Evolutionary conservation across 2,888 invertebrate species (phyloP).

Genomic region (Spisula solida): DNA sequence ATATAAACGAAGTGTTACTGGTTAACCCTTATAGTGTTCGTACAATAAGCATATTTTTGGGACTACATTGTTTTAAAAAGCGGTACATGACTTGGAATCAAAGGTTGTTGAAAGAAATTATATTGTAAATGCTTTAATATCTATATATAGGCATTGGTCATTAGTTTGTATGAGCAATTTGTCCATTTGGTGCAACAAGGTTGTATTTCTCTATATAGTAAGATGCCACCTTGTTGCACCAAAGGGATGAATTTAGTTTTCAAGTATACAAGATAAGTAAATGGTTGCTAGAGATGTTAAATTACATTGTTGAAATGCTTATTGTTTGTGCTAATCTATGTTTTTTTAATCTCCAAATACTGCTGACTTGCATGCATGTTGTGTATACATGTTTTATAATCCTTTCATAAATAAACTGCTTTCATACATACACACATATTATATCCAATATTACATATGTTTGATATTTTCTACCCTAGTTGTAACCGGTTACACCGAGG

Average conservation of each 20-base stretch:
- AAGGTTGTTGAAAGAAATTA: not conserved
- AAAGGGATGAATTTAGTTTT: not conserved
- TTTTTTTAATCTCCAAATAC: constrained; percentile 6
- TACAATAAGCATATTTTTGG: not conserved
- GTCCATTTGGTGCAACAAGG: no score
- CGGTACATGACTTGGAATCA: not conserved
- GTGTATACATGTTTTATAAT: not conserved
- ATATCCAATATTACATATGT: not conserved
- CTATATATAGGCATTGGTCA: no score
- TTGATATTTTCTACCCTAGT: not conserved
- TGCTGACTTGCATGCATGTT: constrained; percentile 1
- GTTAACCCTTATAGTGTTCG: not conserved
- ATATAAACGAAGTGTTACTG: not conserved
- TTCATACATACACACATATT: not conserved
- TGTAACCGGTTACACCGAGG: not conserved
- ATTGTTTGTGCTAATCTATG: not conserved
- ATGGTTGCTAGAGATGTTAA: not conserved
- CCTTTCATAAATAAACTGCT: constrained; percentile 17
- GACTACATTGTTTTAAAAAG: not conserved
- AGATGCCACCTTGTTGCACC: no score
- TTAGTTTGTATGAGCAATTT: not conserved
- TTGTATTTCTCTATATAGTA: no score
- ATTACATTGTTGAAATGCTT: not conserved
- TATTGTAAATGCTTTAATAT: no score
- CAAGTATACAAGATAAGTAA: not conserved